phyloP scores from a whole-genome alignment of 2,888 invertebrate species.

The Doris montereyensis region DNA sequence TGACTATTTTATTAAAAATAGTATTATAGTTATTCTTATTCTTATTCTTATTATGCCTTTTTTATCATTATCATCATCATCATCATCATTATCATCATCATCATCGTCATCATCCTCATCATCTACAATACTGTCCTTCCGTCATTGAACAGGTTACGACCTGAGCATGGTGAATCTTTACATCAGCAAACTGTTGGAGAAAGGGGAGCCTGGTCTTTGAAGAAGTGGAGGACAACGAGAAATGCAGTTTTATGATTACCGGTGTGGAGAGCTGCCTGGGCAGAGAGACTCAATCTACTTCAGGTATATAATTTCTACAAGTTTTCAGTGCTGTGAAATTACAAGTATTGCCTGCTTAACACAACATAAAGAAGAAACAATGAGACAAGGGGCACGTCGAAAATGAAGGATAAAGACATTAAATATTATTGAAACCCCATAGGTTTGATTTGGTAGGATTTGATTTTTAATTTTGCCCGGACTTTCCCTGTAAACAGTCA shows the following conservation, averaged over 20 bases:
- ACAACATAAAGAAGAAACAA: too few species aligned
- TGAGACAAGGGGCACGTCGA: too few species aligned
- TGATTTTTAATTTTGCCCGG: too few species aligned
- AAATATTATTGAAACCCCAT: too few species aligned
- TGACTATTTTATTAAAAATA: too few species aligned
- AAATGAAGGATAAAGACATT: too few species aligned
- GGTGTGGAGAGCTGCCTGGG: constrained; percentile 65
- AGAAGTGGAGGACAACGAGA: constrained; percentile 62
- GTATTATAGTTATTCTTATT: not conserved
- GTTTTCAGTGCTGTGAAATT: not conserved
- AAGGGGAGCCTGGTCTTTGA: constrained; percentile 67
- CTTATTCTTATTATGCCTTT: not conserved
- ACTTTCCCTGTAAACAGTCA: too few species aligned
- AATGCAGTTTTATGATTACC: constrained; percentile 61
- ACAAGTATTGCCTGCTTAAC: too few species aligned
- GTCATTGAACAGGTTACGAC: constrained; percentile 63
- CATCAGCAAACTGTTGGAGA: constrained; percentile 70
- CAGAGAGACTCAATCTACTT: constrained; percentile 38
- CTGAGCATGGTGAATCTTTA: constrained; percentile 67
- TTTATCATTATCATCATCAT: not conserved
- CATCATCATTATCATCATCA: not conserved
- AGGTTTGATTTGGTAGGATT: too few species aligned
- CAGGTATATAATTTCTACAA: too few species aligned
- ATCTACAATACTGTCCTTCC: not conserved
- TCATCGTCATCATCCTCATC: not conserved